These are phyloP conservation scores for Erpetoichthys calabaricus DNA, from an alignment of 2,797 vertebrate species.

Conservation along the genomic window DNA sequence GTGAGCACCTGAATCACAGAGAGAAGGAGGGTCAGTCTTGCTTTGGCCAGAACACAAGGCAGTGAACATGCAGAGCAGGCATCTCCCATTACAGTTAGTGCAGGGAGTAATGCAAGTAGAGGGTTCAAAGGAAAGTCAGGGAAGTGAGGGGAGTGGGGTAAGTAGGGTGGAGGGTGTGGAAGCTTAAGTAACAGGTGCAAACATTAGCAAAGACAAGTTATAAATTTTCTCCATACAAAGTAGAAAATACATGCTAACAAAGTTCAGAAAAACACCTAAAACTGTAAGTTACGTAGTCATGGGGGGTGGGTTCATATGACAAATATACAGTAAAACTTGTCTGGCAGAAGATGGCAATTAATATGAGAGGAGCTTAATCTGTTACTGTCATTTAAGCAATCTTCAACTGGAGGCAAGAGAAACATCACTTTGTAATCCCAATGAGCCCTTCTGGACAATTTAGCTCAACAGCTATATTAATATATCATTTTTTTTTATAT, in stretches of 20 bases:
- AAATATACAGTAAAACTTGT: too few relatives aligned
- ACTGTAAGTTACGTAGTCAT: background rate
- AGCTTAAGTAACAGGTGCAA: background rate
- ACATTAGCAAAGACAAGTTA: background rate
- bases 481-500: too few relatives aligned
- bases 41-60: constrained; percentile 42
- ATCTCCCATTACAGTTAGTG: constrained; percentile 48
- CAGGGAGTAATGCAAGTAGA: constrained; percentile 43
- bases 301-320: too few relatives aligned
- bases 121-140: constrained; percentile 7
- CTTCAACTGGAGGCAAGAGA: too few relatives aligned
- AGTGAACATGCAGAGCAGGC: constrained; percentile 41
- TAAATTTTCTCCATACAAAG: background rate
- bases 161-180: background rate
- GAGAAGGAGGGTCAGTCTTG: constrained; percentile 61
- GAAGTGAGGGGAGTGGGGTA: background rate
- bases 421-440: too few relatives aligned
- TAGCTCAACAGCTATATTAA: too few relatives aligned
- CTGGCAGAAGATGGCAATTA: too few relatives aligned
- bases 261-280: background rate
- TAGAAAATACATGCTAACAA: background rate
- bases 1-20: constrained; percentile 68
- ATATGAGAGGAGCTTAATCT: too few relatives aligned
- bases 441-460: too few relatives aligned
- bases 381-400: too few relatives aligned